Evolutionary conservation across 1,140 invertebrate genomes (phyloP), one percentile per base, ranked within the genome.

Genomic region (Brachystomella parvula): DNA sequence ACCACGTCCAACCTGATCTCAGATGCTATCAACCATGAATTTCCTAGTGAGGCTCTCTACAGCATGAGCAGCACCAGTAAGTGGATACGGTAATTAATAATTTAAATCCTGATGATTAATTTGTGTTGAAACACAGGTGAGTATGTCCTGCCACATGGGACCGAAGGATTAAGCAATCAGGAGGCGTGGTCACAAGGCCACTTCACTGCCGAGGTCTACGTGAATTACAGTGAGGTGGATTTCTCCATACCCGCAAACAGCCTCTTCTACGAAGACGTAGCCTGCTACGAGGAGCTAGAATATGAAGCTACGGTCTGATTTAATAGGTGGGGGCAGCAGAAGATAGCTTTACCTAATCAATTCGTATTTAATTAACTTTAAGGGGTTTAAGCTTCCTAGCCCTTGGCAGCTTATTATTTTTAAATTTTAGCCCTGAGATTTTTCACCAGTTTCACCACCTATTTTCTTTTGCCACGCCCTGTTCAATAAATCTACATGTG

Each of bases 1-100:
- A 44, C 39, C n/a, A 44, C 39, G 39, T 44, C n/a, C n/a, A 44
- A 44, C n/a, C n/a, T 44, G n/a, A 44, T 44, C n/a, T 44, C 39
- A 12, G 39, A 44, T 44, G 39, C 39, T 12, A 44, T 44, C n/a
- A 44, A 9, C 9, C 39, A 44, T 12, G 39, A 44, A 44, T 44
- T n/a, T 44, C 39, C 39, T 12, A 44, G 9, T 9, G 39, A 44
- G n/a, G 39, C n/a, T 9, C 9, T 44, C 39, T 44, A 44, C n/a
- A 9, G 9, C 9, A 44, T 44, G 39, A 9, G n/a, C n/a, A 9
- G n/a, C n/a, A n/a, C n/a, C 39, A n/a, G 39, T 44, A n/a, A 44
- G 39, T 44, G 9, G 39, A 44, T 9, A n/a, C 39, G 9, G n/a
- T 44, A 44, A 9, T 44, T n/a, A 9, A 12, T 9, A n/a, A 44